Conservation (phyloP, 2,888 invertebrate genomes). For the Drosophila infuscata region DNA sequence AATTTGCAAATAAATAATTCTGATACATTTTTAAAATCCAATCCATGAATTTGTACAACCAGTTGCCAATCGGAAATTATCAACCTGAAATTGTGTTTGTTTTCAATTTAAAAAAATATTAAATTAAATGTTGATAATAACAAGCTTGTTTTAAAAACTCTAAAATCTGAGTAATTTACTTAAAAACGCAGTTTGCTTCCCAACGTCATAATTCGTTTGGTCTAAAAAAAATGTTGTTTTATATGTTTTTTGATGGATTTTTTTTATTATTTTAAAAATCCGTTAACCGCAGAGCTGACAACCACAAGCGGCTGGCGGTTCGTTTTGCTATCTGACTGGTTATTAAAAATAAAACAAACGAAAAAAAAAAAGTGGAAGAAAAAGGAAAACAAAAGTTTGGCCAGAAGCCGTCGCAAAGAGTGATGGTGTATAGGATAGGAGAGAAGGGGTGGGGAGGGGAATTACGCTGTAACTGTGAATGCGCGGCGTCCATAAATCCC, state of each 20-base stretch:
- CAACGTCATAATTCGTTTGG: constrained; percentile 49
- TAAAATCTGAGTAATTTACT: neutral
- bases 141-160: neutral
- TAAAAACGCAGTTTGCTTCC: constrained; percentile 13
- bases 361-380: constrained; percentile 13
- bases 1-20: neutral
- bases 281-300: constrained; percentile 59
- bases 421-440: neutral
- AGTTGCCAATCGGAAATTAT: neutral
- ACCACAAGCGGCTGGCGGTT: constrained; percentile 62
- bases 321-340: constrained; percentile 63
- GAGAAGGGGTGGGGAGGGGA: constrained; percentile 12
- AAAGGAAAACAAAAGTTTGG: constrained; percentile 44
- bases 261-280: constrained; percentile 64
- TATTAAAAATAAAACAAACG: constrained; percentile 67
- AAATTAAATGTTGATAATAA: neutral
- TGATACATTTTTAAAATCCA: neutral
- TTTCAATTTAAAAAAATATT: neutral
- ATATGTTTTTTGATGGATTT: constrained; percentile 15
- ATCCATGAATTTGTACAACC: neutral
- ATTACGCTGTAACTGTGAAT: constrained; percentile 47
- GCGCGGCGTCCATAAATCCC: constrained; percentile 72
- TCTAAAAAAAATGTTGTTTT: constrained; percentile 39
- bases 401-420: constrained; percentile 28
- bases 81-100: neutral